Percentiles rank a stretch among this genome's conserved stretches.
Evolutionary conservation across 1,140 invertebrate genomes (phyloP).

Genomic region (Heliconius nattereri): DNA sequence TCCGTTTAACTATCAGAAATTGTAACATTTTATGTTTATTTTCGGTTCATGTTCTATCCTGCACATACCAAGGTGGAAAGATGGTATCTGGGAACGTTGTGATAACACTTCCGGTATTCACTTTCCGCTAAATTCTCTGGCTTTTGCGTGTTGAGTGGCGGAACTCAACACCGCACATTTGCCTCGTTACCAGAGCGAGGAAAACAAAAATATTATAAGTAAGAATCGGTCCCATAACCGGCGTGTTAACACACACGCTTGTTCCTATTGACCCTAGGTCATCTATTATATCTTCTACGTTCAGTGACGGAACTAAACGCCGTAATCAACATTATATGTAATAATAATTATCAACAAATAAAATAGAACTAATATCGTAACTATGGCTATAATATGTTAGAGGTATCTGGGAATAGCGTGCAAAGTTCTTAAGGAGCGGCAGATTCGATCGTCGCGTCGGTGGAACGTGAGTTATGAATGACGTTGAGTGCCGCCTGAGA

Average conservation of each 20-base stretch:
- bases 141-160: too few relatives aligned
- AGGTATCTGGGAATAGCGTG: slow-evolving; percentile 35
- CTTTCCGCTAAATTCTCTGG: background rate
- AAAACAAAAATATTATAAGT: too few relatives aligned
- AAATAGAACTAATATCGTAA: background rate
- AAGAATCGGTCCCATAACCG: background rate
- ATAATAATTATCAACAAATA: background rate
- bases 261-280: too few relatives aligned
- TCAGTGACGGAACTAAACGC: too few relatives aligned
- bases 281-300: background rate
- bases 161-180: too few relatives aligned
- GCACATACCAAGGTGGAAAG: background rate
- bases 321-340: background rate
- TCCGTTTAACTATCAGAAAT: too few relatives aligned
- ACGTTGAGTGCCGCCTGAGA: slow-evolving; percentile 38
- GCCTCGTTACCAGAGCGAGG: too few relatives aligned
- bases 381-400: background rate
- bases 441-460: slow-evolving; percentile 41
- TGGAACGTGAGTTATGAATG: slow-evolving; percentile 52
- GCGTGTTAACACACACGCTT: background rate
- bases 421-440: slow-evolving; percentile 44
- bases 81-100: background rate
- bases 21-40: background rate
- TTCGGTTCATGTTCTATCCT: background rate
- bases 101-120: background rate